A percentile compares a stretch with the other conserved stretches of the same genome.
Conservation (phyloP, 2,113 vertebrate genomes). For the Actinemys pallida region DNA sequence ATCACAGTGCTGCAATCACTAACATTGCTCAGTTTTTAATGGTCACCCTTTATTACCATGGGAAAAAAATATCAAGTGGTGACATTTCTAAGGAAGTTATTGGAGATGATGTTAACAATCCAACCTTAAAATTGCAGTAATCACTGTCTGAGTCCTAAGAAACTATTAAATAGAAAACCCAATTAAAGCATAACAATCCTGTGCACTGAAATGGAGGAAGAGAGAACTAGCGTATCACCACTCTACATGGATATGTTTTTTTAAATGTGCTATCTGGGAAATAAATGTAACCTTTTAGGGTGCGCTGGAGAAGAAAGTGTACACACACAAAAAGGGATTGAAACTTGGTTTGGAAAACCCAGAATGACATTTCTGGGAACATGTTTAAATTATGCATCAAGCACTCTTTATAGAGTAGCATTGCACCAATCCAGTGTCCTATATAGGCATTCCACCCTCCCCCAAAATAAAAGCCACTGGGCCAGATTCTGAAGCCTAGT, state of each 20-base stretch:
- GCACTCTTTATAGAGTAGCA: rapidly evolving
- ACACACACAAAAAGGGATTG: neutral
- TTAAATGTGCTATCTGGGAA: neutral
- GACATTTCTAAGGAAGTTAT: neutral
- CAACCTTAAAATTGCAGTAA: neutral
- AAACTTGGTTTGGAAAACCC: neutral
- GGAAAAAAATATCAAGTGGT: neutral
- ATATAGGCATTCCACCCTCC: rapidly evolving
- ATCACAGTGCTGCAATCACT: slow-evolving; percentile 18
- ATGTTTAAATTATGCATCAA: neutral
- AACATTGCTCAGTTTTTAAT: neutral
- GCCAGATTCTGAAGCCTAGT: rapidly evolving
- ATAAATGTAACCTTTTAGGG: neutral
- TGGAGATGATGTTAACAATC: neutral
- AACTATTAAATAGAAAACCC: neutral
- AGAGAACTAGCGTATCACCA: neutral
- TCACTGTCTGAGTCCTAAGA: neutral
- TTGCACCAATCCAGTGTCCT: neutral
- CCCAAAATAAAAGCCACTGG: neutral
- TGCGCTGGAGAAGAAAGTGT: neutral
- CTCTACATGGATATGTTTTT: neutral
- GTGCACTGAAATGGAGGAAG: neutral
- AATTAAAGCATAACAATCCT: neutral
- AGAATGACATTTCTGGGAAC: neutral
- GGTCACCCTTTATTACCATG: neutral